Base-by-base conservation (phyloP, 1,140 invertebrate genomes). In the Leptinotarsa lineolata region DNA sequence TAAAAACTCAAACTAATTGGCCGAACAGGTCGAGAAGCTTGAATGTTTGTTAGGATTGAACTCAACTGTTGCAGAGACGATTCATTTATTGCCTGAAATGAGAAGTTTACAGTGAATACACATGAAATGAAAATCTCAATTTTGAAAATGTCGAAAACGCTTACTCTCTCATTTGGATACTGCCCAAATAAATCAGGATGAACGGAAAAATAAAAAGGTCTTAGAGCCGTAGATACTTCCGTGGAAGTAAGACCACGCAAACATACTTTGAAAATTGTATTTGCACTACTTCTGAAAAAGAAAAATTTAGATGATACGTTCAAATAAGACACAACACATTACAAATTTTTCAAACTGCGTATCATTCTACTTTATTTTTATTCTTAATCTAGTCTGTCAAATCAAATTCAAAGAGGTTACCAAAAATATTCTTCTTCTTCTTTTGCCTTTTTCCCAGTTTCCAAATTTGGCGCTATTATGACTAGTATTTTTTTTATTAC, bases 121-220 rank as follows among this genome's bases (percentile, higher is more conserved):
- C 61, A 21, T 44, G 22, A 20, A 72, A 74, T 22, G 24, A 21
- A 66, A 59, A 72, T 71, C 16, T 70, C 45, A 22, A 13, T 73
- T 22, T 60, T 66, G 12, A 5, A 39, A 39, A 39, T 39, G 2
- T 44, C 16, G 4, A 54, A 18, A 54, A 39, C 5, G 68, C 15
- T 87, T 85, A 94, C 94, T 82, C 93, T 90, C 88, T 97, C 94
- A 81, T 90, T 90, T 54, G 96, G 96, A 88, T 93, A 91, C 84
- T 95, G 92, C 70, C 94, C 94, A 89, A 98, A 98, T 48, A 97
- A 86, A 86, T 98, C 96, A 16, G 96, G 96, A 89, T 98, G 96
- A 21, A 98, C 96, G 64, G 91, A 91, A 85, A 98, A 97, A 84
- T 96, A 97, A 84, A 98, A 97, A 2, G 96, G 96, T 75, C 95